A percentile compares a stretch with the other conserved stretches of the same genome.
These are phyloP conservation scores for Mythimna lalbum DNA, from an alignment of 2,888 invertebrate species.

Conservation along the genomic window DNA sequence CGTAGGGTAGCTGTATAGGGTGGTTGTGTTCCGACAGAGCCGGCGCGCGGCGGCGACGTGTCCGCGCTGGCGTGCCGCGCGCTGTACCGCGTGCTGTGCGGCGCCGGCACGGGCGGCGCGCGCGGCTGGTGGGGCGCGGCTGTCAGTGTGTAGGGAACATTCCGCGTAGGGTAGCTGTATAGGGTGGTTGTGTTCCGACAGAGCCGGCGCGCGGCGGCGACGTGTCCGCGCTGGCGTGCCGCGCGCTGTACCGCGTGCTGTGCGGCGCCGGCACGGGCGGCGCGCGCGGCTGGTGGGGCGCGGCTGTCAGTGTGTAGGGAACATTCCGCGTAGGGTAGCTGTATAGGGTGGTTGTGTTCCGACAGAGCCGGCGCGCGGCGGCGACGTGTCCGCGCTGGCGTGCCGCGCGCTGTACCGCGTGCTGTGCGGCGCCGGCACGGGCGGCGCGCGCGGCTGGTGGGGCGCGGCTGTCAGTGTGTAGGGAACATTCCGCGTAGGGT, in stretches of 20 bases:
- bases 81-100: conserved; percentile 86
- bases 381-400: conserved; percentile 44
- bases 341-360: not conserved
- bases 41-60: conserved; percentile 26
- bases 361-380: conserved; percentile 29
- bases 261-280: conserved; percentile 92
- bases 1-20: not conserved
- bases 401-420: conserved; percentile 34
- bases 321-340: not conserved
- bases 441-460: conserved; percentile 88
- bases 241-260: conserved; percentile 76
- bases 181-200: not conserved
- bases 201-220: conserved; percentile 32
- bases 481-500: not conserved
- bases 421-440: conserved; percentile 92
- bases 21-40: conserved; percentile 19
- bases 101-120: conserved; percentile 92
- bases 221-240: conserved; percentile 45
- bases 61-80: conserved; percentile 47
- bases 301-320: not conserved
- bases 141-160: not conserved
- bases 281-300: conserved; percentile 79
- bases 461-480: not conserved
- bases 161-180: not conserved
- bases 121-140: conserved; percentile 55